Evolutionary conservation across 2,113 vertebrate genomes (phyloP).

Genomic region (Phrynosoma platyrhinos): DNA sequence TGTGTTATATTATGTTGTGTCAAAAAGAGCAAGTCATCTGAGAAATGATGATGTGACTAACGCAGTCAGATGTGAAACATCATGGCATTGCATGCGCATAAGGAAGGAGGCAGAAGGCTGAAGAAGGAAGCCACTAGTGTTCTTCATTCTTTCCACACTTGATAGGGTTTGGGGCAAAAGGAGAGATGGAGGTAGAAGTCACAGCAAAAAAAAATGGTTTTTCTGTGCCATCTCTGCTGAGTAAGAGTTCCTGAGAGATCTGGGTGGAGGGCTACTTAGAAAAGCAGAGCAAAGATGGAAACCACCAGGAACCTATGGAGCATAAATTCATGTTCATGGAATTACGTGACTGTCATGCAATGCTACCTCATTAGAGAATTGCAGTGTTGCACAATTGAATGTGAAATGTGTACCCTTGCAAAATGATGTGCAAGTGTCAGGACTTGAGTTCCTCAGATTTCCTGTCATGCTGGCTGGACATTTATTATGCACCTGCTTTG

Average conservation of each 20-base stretch:
- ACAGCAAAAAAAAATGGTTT: neutral
- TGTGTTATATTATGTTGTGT: constrained; percentile 9
- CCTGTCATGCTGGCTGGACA: too few species aligned
- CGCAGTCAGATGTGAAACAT: constrained; percentile 6
- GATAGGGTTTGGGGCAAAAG: neutral
- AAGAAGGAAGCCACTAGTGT: neutral
- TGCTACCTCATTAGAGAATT: too few species aligned
- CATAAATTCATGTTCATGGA: too few species aligned
- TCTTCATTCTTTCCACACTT: neutral
- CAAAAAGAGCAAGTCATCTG: neutral
- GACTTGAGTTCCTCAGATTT: too few species aligned
- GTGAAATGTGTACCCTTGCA: too few species aligned
- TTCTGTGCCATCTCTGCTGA: neutral
- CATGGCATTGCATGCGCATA: neutral
- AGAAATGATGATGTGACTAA: constrained; percentile 19
- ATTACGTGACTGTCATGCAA: too few species aligned
- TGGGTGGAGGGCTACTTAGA: neutral
- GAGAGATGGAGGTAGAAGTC: neutral
- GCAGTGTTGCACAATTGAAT: too few species aligned
- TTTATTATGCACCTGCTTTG: too few species aligned
- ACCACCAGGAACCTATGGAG: too few species aligned
- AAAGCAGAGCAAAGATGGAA: too few species aligned
- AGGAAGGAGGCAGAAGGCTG: neutral
- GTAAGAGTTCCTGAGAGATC: neutral
- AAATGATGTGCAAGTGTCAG: too few species aligned